Evolutionary conservation across 2,888 invertebrate genomes (phyloP).

Genomic region (Thymelicus acteon): DNA sequence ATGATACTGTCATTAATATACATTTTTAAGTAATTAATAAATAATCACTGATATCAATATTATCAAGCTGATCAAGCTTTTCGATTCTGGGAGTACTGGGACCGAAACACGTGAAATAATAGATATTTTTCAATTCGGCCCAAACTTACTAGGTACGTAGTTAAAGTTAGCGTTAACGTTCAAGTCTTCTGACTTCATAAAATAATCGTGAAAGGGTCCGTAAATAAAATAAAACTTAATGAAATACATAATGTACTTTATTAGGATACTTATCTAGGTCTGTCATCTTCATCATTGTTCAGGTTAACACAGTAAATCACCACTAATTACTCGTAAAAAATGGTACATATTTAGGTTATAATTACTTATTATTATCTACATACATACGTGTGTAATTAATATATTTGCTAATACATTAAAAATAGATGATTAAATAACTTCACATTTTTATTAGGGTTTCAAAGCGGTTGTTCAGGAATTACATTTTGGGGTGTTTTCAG

Average conservation of each 20-base stretch:
- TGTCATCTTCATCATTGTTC: conserved; percentile 64
- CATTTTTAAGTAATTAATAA: too few relatives aligned
- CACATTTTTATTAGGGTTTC: neutral
- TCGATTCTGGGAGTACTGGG: too few relatives aligned
- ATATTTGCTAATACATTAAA: conserved; percentile 13
- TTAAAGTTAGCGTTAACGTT: neutral
- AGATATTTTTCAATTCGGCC: too few relatives aligned
- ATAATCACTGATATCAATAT: too few relatives aligned
- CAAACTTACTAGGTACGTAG: too few relatives aligned
- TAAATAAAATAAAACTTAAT: conserved; percentile 49
- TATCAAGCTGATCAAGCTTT: too few relatives aligned
- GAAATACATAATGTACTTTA: conserved; percentile 80
- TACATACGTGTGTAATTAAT: conserved; percentile 23
- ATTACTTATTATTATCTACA: conserved; percentile 30
- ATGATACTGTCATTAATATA: too few relatives aligned
- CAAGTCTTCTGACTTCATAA: too few relatives aligned
- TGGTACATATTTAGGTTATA: conserved; percentile 33
- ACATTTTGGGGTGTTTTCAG: too few relatives aligned
- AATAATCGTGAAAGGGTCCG: neutral
- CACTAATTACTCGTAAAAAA: conserved; percentile 74
- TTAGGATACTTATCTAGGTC: conserved; percentile 79
- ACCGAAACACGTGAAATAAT: neutral
- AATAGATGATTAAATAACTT: conserved; percentile 4
- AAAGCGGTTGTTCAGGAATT: conserved; percentile 5
- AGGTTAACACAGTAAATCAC: conserved; percentile 70